These are phyloP conservation scores for Brachyhypopomus occidentalis DNA, from an alignment of 2,113 vertebrate species.

Conservation along the genomic window DNA sequence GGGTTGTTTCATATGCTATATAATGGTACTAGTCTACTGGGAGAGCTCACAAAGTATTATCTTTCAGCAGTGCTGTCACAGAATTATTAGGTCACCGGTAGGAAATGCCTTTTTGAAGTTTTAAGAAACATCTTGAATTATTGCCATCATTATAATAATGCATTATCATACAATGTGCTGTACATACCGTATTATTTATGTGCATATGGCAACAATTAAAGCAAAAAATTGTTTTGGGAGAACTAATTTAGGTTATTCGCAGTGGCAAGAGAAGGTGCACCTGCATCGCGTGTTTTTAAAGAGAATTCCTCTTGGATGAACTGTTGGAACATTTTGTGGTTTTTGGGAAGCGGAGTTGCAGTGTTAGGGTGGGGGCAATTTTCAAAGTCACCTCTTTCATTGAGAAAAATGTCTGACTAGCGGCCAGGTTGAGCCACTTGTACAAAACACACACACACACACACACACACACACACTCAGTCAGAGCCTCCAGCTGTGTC, in stretches of 20 bases:
- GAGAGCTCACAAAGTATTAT: slow-evolving; percentile 1
- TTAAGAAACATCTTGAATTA: neutral
- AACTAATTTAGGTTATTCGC: neutral
- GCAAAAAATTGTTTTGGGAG: neutral
- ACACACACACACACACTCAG: slow-evolving; percentile 57
- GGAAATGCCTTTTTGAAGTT: neutral
- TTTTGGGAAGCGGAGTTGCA: slow-evolving; percentile 41
- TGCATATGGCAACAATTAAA: neutral
- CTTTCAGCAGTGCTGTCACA: neutral
- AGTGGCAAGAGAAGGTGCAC: slow-evolving; percentile 46
- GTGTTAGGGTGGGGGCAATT: slow-evolving; percentile 24
- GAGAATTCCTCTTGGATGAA: slow-evolving; percentile 44
- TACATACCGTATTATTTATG: neutral
- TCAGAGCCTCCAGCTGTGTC: slow-evolving; percentile 52
- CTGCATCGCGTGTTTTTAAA: slow-evolving; percentile 44
- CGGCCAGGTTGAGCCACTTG: slow-evolving; percentile 64
- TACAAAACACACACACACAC: slow-evolving; percentile 56
- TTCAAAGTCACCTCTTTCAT: slow-evolving; percentile 58
- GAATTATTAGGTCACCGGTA: neutral
- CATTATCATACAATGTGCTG: neutral
- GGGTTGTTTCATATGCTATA: neutral
- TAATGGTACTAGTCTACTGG: neutral
- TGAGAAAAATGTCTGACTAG: slow-evolving; percentile 67
- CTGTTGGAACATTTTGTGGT: slow-evolving; percentile 48
- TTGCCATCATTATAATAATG: neutral